Conservation (phyloP, 2,797 vertebrate genomes). For the Amblyopsis hoosieri region DNA sequence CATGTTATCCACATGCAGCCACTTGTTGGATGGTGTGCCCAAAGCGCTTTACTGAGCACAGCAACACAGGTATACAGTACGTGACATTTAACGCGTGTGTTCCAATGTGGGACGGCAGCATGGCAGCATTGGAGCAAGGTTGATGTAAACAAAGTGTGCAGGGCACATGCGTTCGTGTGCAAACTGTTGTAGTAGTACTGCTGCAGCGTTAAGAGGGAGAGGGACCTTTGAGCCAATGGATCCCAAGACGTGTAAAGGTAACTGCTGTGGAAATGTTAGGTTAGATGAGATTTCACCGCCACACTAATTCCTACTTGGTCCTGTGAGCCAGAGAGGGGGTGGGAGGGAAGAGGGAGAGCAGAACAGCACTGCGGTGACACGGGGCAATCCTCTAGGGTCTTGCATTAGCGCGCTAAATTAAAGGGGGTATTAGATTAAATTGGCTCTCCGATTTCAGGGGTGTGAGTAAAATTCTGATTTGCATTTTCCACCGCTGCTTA, state of each 20-base stretch:
- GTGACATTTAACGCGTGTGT: background rate
- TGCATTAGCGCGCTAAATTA: conserved; percentile 85
- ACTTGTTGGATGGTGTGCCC: conserved; percentile 13
- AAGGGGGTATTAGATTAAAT: conserved; percentile 88
- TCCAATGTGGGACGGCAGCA: background rate
- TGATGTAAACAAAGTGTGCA: conserved; percentile 47
- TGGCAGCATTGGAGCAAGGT: conserved; percentile 17
- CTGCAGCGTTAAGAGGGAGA: conserved; percentile 60
- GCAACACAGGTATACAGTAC: background rate
- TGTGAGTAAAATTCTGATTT: conserved; percentile 88
- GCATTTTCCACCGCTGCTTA: conserved; percentile 83
- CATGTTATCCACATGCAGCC: background rate
- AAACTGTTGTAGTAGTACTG: conserved; percentile 49
- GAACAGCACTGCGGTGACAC: conserved; percentile 75
- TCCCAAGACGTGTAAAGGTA: conserved; percentile 71
- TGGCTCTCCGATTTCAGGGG: conserved; percentile 86
- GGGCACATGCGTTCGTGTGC: conserved; percentile 26
- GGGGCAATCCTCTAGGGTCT: conserved; percentile 82
- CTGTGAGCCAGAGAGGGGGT: conserved; percentile 44
- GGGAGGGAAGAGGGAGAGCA: conserved; percentile 26
- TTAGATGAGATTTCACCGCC: conserved; percentile 77
- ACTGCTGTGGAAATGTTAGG: conserved; percentile 78
- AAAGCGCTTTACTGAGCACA: background rate
- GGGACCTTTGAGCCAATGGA: conserved; percentile 68
- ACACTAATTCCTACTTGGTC: conserved; percentile 78